phyloP scores from a whole-genome alignment of 2,797 vertebrate species.

The Sebastes iracundus region DNA sequence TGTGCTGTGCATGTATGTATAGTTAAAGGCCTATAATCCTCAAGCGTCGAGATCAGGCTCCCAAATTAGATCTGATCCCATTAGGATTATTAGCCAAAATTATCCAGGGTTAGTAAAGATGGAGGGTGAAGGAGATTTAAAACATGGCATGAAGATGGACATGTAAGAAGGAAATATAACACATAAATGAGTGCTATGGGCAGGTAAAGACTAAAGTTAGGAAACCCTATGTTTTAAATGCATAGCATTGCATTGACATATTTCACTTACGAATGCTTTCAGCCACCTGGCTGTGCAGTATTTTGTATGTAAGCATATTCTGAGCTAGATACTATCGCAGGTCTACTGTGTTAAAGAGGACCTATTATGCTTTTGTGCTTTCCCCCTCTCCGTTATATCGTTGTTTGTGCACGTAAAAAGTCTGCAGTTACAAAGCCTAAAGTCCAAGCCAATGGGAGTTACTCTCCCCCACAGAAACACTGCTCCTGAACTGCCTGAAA shows the following conservation, averaged over 20 bases:
- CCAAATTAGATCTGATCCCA: slow-evolving; percentile 79
- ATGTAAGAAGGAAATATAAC: not conserved
- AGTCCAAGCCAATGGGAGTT: no score
- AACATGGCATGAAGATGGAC: not conserved
- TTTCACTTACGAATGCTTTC: not conserved
- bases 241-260: not conserved
- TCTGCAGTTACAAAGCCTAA: no score
- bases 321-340: not conserved
- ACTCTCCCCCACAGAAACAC: no score
- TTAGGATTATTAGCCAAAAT: slow-evolving; percentile 78
- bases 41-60: slow-evolving; percentile 60
- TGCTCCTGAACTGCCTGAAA: no score
- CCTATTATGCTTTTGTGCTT: no score
- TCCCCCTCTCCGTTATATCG: no score
- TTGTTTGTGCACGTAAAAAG: no score
- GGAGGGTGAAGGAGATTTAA: slow-evolving; percentile 17
- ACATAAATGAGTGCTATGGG: not conserved
- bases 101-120: slow-evolving; percentile 44
- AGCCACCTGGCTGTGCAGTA: not conserved
- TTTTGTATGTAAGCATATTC: not conserved
- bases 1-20: not conserved
- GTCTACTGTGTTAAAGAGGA: not conserved
- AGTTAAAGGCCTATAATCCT: slow-evolving; percentile 69
- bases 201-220: not conserved
- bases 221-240: not conserved